phyloP scores from a whole-genome alignment of 2,888 invertebrate species.

The Rhabditoides inermis region DNA sequence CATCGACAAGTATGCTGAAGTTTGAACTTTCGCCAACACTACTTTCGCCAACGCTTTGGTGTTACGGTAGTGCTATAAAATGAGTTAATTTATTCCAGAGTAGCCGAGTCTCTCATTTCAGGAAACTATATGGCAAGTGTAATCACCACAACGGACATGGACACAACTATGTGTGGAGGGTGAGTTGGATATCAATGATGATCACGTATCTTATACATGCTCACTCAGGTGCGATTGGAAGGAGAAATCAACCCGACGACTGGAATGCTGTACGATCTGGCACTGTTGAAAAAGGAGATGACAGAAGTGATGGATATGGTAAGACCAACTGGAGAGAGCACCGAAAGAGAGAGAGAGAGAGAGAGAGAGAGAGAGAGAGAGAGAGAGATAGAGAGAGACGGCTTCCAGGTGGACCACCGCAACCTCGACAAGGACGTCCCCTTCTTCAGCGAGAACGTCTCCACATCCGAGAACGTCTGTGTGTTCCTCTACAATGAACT shows the following conservation, averaged over 20 bases:
- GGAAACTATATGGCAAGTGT: conserved; percentile 81
- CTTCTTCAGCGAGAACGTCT: conserved; percentile 64
- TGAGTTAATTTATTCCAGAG: too few relatives aligned
- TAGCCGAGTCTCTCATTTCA: too few relatives aligned
- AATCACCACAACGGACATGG: conserved; percentile 94
- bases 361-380: too few relatives aligned
- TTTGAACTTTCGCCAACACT: too few relatives aligned
- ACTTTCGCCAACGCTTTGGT: too few relatives aligned
- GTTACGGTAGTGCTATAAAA: too few relatives aligned
- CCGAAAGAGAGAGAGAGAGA: too few relatives aligned
- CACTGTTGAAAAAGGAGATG: conserved; percentile 78
- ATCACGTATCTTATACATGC: too few relatives aligned
- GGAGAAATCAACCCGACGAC: conserved; percentile 75
- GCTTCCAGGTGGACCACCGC: conserved; percentile 96
- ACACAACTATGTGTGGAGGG: conserved; percentile 84
- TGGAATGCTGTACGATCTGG: conserved; percentile 94
- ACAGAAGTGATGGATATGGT: conserved; percentile 73
- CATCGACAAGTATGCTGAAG: too few relatives aligned
- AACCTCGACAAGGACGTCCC: conserved; percentile 87
- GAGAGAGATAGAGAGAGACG: too few relatives aligned
- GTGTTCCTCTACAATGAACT: too few relatives aligned
- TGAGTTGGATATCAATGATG: conserved; percentile 1
- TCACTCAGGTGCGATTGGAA: conserved; percentile 77
- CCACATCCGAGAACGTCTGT: background rate
- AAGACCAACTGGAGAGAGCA: too few relatives aligned